Percentiles rank a stretch among this genome's conserved stretches.
Conservation (phyloP, 2,113 vertebrate species). For the Ammodramus savannarum region DNA sequence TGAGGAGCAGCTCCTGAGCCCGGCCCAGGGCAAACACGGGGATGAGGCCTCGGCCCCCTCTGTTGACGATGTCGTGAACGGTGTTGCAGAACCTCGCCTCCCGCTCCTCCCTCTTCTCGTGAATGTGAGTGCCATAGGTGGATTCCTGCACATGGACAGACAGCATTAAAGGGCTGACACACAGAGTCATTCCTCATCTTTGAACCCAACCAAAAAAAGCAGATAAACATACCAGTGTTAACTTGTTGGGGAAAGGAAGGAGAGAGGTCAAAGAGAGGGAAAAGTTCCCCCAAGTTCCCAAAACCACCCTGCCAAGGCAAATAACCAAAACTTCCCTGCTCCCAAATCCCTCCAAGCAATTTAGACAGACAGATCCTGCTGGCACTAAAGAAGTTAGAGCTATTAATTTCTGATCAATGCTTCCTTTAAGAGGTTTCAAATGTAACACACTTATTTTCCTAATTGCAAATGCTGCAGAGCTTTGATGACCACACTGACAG, state of each 20-base stretch:
- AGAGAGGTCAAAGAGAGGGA: neutral
- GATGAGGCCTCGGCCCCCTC: constrained; percentile 92
- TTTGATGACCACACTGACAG: neutral
- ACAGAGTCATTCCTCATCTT: no score
- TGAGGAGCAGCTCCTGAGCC: constrained; percentile 94
- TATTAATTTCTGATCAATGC: neutral
- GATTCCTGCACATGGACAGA: constrained; percentile 78
- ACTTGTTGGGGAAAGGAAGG: accelerated
- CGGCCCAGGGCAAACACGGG: constrained; percentile 94
- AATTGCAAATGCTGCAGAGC: neutral
- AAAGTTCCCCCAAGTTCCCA: neutral
- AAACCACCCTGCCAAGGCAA: neutral
- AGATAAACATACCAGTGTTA: neutral
- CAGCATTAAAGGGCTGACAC: neutral
- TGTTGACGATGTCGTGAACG: constrained; percentile 94
- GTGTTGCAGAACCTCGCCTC: constrained; percentile 97
- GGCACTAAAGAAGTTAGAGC: neutral
- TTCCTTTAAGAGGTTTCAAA: neutral
- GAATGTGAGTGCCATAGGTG: constrained; percentile 95
- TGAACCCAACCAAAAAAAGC: neutral
- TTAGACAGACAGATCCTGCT: neutral
- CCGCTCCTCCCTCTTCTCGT: constrained; percentile 94
- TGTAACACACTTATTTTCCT: neutral
- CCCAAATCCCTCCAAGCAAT: neutral
- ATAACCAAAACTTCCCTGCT: neutral